Conservation (phyloP, 2,888 invertebrate genomes). For the Danaus chrysippus region DNA sequence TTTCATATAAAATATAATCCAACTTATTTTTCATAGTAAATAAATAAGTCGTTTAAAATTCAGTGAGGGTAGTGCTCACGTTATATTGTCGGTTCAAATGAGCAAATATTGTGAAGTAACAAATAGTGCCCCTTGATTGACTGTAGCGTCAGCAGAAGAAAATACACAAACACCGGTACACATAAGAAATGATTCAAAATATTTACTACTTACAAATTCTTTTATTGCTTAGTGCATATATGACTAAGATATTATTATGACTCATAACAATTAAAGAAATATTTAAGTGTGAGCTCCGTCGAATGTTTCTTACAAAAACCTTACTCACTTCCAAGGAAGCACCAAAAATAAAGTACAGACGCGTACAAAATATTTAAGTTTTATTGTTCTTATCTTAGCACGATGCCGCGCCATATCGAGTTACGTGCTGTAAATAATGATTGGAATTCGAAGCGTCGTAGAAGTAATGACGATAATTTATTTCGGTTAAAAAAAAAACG, state of each 20-base stretch:
- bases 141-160: constrained; percentile 2
- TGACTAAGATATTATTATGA: too few species aligned
- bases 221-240: too few species aligned
- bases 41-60: constrained; percentile 19
- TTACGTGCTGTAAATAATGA: constrained; percentile 35
- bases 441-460: constrained; percentile 27
- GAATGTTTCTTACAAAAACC: background rate
- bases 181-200: too few species aligned
- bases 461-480: constrained; percentile 30
- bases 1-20: background rate
- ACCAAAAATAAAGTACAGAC: constrained; percentile 14
- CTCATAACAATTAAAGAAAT: too few species aligned
- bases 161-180: background rate
- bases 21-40: background rate
- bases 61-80: constrained; percentile 21
- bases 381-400: constrained; percentile 22
- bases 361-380: constrained; percentile 19
- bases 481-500: constrained; percentile 23
- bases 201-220: too few species aligned
- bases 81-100: constrained; percentile 26
- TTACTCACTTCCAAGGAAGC: constrained; percentile 7
- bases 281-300: too few species aligned
- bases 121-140: constrained; percentile 22
- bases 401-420: constrained; percentile 28
- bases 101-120: constrained; percentile 30